phyloP scores from a whole-genome alignment of 2,797 vertebrate species.

The Martes flavigula region DNA sequence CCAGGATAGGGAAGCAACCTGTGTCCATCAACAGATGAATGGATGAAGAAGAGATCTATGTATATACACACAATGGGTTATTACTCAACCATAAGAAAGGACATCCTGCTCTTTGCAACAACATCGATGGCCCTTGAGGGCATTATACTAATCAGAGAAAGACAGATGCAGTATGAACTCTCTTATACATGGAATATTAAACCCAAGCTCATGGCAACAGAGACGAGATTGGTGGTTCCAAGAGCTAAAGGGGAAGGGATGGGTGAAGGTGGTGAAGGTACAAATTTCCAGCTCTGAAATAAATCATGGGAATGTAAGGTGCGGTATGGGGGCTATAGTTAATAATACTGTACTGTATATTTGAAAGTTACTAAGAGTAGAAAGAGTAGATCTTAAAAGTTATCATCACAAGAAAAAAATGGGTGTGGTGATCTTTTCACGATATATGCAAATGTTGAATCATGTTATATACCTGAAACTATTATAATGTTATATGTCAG shows the following conservation, averaged over 20 bases:
- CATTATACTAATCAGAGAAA: neutral
- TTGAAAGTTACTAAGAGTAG: neutral
- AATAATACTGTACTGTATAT: neutral
- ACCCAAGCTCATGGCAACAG: neutral
- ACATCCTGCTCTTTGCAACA: neutral
- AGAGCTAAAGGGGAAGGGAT: neutral
- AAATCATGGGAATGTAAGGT: neutral
- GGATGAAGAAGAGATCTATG: neutral
- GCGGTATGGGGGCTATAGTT: neutral
- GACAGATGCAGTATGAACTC: neutral
- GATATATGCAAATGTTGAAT: neutral
- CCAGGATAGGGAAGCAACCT: neutral
- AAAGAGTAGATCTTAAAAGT: neutral
- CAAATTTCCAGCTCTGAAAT: neutral
- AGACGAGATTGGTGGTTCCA: neutral
- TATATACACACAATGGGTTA: neutral
- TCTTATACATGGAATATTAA: neutral
- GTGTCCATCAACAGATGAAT: neutral
- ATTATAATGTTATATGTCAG: neutral
- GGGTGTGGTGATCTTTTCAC: neutral
- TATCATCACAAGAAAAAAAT: neutral
- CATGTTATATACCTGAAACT: neutral
- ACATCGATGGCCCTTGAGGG: neutral
- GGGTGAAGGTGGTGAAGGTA: neutral
- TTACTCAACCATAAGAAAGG: neutral